Conservation (phyloP, 1,140 invertebrate genomes). For the Brachionus sp. region DNA sequence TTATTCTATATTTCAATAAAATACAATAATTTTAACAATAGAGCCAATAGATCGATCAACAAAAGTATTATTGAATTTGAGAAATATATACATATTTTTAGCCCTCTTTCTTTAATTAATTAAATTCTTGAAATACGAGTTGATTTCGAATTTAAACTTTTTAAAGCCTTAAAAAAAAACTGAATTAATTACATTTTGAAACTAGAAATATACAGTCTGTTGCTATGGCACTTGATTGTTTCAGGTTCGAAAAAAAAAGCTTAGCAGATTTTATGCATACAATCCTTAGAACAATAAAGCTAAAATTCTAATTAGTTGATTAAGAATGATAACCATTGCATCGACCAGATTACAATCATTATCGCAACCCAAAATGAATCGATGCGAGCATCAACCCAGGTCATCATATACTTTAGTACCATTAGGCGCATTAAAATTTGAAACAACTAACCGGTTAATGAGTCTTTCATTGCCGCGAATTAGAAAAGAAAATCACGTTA, state of each 20-base stretch:
- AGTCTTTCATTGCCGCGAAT: conserved; percentile 4
- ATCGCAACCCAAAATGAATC: not conserved
- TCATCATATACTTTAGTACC: conserved; percentile 21
- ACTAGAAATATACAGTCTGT: conserved; percentile 28
- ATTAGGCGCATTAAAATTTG: not conserved
- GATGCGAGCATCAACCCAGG: not conserved
- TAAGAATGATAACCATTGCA: not conserved
- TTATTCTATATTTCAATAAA: not conserved
- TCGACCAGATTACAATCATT: not conserved
- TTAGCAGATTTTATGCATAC: conserved; percentile 4
- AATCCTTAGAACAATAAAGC: not conserved
- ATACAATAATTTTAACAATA: not conserved
- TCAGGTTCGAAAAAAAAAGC: not conserved
- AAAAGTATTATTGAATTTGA: not conserved
- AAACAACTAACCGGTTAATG: not conserved
- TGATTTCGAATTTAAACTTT: not conserved
- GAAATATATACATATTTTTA: not conserved
- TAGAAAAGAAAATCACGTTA: conserved; percentile 11
- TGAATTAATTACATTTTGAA: not conserved
- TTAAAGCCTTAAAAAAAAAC: not conserved
- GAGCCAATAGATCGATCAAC: conserved; percentile 12
- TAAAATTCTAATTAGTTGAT: not conserved
- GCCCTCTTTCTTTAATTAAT: not conserved
- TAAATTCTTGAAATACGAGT: not conserved
- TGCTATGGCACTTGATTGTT: conserved; percentile 9